A percentile compares a stretch with the other conserved stretches of the same genome.
Conservation (phyloP, 2,797 vertebrate species). For the Clarias fuscus region DNA sequence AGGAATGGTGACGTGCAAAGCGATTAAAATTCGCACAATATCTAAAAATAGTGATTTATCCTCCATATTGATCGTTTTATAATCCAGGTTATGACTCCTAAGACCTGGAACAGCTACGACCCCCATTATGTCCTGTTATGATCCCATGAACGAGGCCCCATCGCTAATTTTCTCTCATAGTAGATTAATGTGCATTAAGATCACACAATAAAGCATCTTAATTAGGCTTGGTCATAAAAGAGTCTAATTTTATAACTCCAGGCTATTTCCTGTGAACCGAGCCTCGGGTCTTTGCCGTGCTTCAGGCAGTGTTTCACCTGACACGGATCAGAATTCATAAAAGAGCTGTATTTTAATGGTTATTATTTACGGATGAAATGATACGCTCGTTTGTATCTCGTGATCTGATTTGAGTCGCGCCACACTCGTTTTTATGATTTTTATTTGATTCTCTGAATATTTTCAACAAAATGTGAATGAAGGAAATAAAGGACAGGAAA, state of each 20-base stretch:
- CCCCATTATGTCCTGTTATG: conserved; percentile 42
- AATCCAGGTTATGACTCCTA: conserved; percentile 25
- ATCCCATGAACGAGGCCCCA: conserved; percentile 21
- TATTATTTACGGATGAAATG: background rate
- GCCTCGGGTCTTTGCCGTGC: background rate
- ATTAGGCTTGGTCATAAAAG: conserved; percentile 41
- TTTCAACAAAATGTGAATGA: background rate
- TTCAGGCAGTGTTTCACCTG: conserved; percentile 26
- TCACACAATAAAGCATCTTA: conserved; percentile 48
- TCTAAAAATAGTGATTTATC: conserved; percentile 22
- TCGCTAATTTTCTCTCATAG: conserved; percentile 36
- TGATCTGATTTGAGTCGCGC: too few relatives aligned
- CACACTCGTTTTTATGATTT: background rate
- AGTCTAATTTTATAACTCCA: conserved; percentile 22
- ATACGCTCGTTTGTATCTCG: background rate
- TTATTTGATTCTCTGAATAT: background rate
- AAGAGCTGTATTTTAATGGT: background rate
- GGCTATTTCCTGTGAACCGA: conserved; percentile 19
- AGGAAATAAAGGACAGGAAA: background rate
- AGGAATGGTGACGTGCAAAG: conserved; percentile 23
- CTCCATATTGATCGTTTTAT: conserved; percentile 9
- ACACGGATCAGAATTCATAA: conserved; percentile 15
- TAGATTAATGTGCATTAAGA: conserved; percentile 41
- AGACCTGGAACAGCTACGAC: conserved; percentile 31
- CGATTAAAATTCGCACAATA: conserved; percentile 10